Percentiles rank a stretch among this genome's conserved stretches.
Conservation (phyloP, 1,140 invertebrate genomes). For the Pseudomyrmex dendroicus region DNA sequence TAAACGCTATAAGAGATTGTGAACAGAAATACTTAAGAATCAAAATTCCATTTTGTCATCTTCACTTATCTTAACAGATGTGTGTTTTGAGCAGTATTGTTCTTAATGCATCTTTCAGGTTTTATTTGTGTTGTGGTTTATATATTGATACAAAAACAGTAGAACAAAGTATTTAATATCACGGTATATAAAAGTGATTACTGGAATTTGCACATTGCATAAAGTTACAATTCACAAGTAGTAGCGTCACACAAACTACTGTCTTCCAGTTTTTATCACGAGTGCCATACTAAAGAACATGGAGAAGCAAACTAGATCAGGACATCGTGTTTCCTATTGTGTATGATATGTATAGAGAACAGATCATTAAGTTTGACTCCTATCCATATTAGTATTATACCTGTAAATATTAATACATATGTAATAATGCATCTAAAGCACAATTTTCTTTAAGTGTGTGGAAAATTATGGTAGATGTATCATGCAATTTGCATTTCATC, state of each 20-base stretch:
- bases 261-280: constrained; percentile 69
- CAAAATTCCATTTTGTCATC: neutral
- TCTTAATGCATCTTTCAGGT: constrained; percentile 32
- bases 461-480: constrained; percentile 25
- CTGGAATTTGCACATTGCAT: constrained; percentile 37
- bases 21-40: neutral
- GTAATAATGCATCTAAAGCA: neutral
- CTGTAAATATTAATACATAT: constrained; percentile 27
- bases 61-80: too few relatives aligned
- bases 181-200: neutral
- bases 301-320: constrained; percentile 33
- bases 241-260: constrained; percentile 42
- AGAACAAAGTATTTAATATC: constrained; percentile 21
- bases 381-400: constrained; percentile 43
- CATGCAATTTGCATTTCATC: neutral
- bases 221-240: neutral
- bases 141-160: constrained; percentile 5
- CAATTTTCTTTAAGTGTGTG: neutral
- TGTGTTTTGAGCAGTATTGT: constrained; percentile 44
- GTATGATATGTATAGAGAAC: constrained; percentile 1
- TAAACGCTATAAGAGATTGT: neutral
- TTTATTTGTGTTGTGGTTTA: constrained; percentile 55
- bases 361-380: constrained; percentile 36
- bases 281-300: constrained; percentile 66
- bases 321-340: constrained; percentile 36